A percentile compares a stretch with the other conserved stretches of the same genome.
Evolutionary conservation across 2,113 vertebrate species (phyloP).

Genomic region (Cricetomys ansorgei): DNA sequence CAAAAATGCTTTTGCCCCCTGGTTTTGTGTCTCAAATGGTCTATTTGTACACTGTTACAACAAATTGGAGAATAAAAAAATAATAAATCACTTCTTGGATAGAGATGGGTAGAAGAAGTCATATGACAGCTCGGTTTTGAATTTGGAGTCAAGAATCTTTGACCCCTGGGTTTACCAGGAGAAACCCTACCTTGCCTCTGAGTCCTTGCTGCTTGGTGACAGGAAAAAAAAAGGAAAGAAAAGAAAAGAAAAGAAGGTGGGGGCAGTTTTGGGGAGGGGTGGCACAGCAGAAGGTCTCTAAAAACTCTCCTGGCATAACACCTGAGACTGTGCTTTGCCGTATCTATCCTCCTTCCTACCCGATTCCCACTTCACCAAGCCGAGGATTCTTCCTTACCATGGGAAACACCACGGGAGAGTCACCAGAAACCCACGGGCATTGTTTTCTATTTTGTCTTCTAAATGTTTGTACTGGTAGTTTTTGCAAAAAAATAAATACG

Average conservation of each 20-base stretch:
- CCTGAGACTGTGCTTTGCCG: neutral
- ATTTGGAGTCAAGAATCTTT: neutral
- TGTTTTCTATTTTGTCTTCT: constrained; percentile 20
- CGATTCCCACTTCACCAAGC: neutral
- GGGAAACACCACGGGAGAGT: neutral
- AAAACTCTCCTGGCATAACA: neutral
- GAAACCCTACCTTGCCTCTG: neutral
- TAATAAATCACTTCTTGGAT: neutral
- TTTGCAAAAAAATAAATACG: neutral
- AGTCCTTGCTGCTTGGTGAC: neutral
- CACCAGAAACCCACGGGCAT: neutral
- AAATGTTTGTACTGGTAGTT: neutral
- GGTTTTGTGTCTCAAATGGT: neutral
- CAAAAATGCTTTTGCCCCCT: constrained; percentile 13
- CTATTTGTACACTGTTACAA: neutral
- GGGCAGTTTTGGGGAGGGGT: no score
- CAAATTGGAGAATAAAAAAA: constrained; percentile 27
- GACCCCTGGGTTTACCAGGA: neutral
- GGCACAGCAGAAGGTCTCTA: neutral
- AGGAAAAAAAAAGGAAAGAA: neutral
- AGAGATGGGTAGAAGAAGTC: neutral
- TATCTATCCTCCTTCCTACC: neutral
- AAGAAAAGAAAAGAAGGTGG: no score
- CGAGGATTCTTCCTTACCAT: neutral
- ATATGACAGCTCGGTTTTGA: neutral